Base-by-base conservation (phyloP, 2,113 vertebrate genomes). In the Periophthalmus modestus region DNA sequence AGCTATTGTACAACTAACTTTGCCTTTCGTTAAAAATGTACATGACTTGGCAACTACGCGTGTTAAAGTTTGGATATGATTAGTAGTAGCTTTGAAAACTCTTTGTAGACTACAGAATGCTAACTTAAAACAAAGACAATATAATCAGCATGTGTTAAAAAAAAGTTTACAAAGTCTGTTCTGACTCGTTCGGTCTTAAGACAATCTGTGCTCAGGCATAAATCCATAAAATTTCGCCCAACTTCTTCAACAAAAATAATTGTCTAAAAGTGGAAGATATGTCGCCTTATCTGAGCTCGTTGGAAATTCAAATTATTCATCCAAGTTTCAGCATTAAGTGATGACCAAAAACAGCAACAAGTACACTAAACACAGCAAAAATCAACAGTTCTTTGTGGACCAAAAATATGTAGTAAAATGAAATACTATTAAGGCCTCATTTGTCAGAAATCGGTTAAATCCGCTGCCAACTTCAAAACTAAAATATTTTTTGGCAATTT, bases 1-100 rank as follows among this genome's bases (percentile, higher is more conserved):
- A 82, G 88, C 87, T 92, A 91, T 81, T 79, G 79, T 89, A 89
- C 85, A 90, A 61, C 85, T 89, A 83, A 72, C 75, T 76, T 76
- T 67, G 28, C 73, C 63, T 79, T 4, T 79, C 75, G 74, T n/a
- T 68, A 47, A 50, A 55, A 62, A 66, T 67, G 82, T 66, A 78
- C 69, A 80, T 66, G 70, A 82, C 82, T 88, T 86, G 89, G 88
- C 82, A 19, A 43, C 62, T 71, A 85, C 75, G 71, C 33, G 74
- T 78, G 77, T 89, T 91, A 89, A 90, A 81, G 73, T 85, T 70
- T 57, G 82, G 78, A 78, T 83, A 83, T 85, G 85, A 80, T 88
- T 86, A 91, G 87, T 93, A 91, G 78, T 80, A 87, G 82, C 68
- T 74, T 87, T 78, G 82, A 82, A 79, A 43, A 81, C 77, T 70